These are phyloP conservation scores for Vimba vimba DNA, from an alignment of 2,113 vertebrate species.

Conservation along the genomic window DNA sequence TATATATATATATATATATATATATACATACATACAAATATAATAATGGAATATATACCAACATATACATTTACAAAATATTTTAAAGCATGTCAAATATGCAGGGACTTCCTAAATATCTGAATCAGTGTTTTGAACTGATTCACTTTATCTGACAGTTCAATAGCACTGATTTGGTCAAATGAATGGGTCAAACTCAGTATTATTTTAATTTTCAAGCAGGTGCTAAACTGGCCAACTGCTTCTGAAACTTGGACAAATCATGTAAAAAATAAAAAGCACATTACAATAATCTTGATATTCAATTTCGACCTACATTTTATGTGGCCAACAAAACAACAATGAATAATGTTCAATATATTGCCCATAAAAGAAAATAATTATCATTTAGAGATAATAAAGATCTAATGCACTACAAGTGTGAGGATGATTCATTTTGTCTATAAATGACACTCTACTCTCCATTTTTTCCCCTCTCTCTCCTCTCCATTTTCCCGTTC, in stretches of 20 bases:
- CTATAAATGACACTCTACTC: constrained; percentile 4
- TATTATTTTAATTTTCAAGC: not conserved
- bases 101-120: not conserved
- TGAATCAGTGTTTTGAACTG: not conserved
- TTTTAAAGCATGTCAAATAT: not conserved
- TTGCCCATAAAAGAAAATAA: not conserved
- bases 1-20: too few species aligned
- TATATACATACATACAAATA: too few species aligned
- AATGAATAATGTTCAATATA: too few species aligned
- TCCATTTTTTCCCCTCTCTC: not conserved
- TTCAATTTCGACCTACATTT: not conserved
- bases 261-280: too few species aligned
- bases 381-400: not conserved
- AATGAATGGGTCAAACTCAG: too few species aligned
- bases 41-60: not conserved
- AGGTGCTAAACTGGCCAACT: not conserved
- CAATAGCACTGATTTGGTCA: too few species aligned
- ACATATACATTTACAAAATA: not conserved
- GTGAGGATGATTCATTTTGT: not conserved
- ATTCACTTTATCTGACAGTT: not conserved
- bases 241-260: too few species aligned
- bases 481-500: not conserved
- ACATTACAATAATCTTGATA: not conserved
- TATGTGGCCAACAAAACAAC: too few species aligned
- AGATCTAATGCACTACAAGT: not conserved